Evolutionary conservation across 1,140 invertebrate species (phyloP).

Genomic region (Drosophila ananassae): DNA sequence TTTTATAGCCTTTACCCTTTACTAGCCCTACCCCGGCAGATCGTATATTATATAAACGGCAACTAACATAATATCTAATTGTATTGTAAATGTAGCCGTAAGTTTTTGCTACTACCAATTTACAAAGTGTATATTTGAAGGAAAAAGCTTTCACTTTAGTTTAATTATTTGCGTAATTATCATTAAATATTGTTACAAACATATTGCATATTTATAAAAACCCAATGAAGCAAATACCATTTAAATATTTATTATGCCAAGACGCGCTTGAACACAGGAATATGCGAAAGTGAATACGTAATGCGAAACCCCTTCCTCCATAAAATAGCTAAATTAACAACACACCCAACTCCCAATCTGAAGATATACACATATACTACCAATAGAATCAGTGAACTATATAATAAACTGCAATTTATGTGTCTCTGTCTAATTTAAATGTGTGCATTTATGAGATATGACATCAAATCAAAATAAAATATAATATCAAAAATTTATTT

Average conservation of each 20-base stretch:
- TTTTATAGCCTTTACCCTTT: slow-evolving; percentile 61
- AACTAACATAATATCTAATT: slow-evolving; percentile 28
- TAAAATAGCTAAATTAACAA: slow-evolving; percentile 69
- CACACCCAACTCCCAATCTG: slow-evolving; percentile 24
- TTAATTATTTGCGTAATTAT: slow-evolving; percentile 81
- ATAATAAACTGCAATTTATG: slow-evolving; percentile 61
- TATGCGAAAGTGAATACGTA: slow-evolving; percentile 62
- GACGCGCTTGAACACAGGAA: slow-evolving; percentile 67
- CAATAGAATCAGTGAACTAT: slow-evolving; percentile 48
- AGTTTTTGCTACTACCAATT: slow-evolving; percentile 82
- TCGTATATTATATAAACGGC: slow-evolving; percentile 21
- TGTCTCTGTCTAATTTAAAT: slow-evolving; percentile 81
- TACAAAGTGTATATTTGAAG: slow-evolving; percentile 78
- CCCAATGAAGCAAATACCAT: slow-evolving; percentile 49
- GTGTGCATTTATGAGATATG: slow-evolving; percentile 76
- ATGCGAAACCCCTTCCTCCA: slow-evolving; percentile 24
- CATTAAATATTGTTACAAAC: slow-evolving; percentile 79
- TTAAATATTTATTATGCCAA: slow-evolving; percentile 75
- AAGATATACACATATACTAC: slow-evolving; percentile 31
- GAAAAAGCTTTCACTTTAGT: slow-evolving; percentile 82
- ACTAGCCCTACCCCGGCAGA: slow-evolving; percentile 15
- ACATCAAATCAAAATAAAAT: slow-evolving; percentile 80
- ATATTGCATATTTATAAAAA: slow-evolving; percentile 77
- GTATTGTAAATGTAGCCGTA: slow-evolving; percentile 76
- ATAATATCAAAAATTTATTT: slow-evolving; percentile 27